Base-by-base conservation (phyloP, 53 echinoderm and acorn worm species). In the Echinometra lucunter region DNA sequence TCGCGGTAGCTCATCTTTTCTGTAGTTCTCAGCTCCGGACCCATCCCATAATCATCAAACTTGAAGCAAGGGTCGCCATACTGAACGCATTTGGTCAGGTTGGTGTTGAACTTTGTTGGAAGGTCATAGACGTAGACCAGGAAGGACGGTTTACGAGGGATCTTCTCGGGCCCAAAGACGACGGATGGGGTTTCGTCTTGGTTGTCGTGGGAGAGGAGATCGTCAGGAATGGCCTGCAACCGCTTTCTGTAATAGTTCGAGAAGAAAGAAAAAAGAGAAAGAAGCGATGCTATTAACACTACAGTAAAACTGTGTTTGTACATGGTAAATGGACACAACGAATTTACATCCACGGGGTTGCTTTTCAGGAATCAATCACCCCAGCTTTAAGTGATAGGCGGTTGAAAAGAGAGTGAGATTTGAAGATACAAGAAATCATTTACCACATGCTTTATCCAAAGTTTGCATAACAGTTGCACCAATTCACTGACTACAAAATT, bases 121-220 rank as follows among this genome's bases (percentile, higher is more conserved):
- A 97, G 95, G 78, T 97, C 97, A 89, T 98, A 98, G 78, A 98
- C 96, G 69, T 95, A 98, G 58, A 98, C 96, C 44, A 94, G 82
- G 94, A 98, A 96, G 45, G 96, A 83, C 12, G 97, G 96, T 72
- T 94, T 94, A 1, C 44, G 83, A 23, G 94, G 94, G 3, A 83
- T 57, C 17, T 57, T 44, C 42, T 94, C 94, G 45, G 37, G 42
- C 17, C 85, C 23, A 87, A 58, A 66, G 21, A 83, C 27, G 28
- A 85, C 66, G 21, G 80, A 56, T 17, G 94, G 53, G 0, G 58
- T 42, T 19, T 92, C 93, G 6, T 83, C 83, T n/a, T 81, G 93
- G 82, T 38, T 58, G 38, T 82, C 93, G 6, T 94, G 94, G 58
- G 94, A 94, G 1, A 60, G 58, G n/a, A 82, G 27, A 60, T 94